These are phyloP conservation scores for Heterodera schachtii DNA, from an alignment of 1,140 invertebrate species.

Conservation along the genomic window DNA sequence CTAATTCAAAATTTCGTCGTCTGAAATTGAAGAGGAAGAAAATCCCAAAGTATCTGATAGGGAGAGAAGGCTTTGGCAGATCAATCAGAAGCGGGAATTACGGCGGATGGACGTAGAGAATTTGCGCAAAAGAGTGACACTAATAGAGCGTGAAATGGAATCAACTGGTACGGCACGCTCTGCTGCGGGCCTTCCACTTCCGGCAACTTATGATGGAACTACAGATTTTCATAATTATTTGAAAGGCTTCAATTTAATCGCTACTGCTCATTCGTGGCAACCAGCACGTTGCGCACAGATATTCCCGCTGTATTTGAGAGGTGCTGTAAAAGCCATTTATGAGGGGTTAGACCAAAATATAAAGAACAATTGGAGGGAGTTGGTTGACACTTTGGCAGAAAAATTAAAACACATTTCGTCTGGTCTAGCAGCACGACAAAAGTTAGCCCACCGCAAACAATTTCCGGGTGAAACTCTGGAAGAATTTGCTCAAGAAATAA, in stretches of 20 bases:
- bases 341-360: neutral
- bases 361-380: neutral
- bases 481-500: constrained; percentile 3
- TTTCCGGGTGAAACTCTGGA: neutral
- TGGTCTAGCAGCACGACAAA: neutral
- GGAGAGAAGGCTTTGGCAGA: no score
- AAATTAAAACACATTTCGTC: neutral
- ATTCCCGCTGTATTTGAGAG: neutral
- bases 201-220: neutral
- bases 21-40: no score
- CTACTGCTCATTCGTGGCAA: neutral
- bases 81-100: no score
- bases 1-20: no score
- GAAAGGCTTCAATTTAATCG: neutral
- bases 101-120: no score
- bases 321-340: neutral
- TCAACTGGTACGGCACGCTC: no score
- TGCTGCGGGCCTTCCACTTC: neutral
- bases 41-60: no score
- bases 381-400: neutral
- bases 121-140: no score
- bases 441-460: neutral
- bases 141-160: no score
- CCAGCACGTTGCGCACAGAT: constrained; percentile 1
- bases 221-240: neutral